These are phyloP conservation scores for Lithophane semibrunnea DNA, from an alignment of 2,888 invertebrate genomes.

Conservation along the genomic window DNA sequence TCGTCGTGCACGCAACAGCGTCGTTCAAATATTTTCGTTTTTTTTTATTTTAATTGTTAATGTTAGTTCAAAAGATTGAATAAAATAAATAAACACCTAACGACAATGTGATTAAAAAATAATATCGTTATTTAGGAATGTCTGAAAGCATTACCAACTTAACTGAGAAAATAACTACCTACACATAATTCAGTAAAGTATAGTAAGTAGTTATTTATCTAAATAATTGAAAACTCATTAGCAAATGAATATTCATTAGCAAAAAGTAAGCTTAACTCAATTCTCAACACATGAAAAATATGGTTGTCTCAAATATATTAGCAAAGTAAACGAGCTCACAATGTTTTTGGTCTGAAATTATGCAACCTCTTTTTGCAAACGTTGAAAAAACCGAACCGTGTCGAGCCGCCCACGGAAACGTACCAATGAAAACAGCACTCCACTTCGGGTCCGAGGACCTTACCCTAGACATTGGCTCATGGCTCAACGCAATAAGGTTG, in stretches of 20 bases:
- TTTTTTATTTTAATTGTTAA: not conserved
- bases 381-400: slow-evolving; percentile 77
- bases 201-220: not conserved
- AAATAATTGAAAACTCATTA: not conserved
- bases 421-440: slow-evolving; percentile 77
- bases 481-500: slow-evolving; percentile 82
- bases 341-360: slow-evolving; percentile 70
- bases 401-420: slow-evolving; percentile 78
- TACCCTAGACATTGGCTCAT: slow-evolving; percentile 87
- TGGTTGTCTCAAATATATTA: slow-evolving; percentile 42
- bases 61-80: not conserved
- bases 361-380: slow-evolving; percentile 77
- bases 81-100: not conserved
- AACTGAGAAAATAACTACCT: slow-evolving; percentile 3
- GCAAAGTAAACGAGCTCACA: slow-evolving; percentile 54
- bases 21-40: not conserved
- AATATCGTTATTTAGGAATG: too few species aligned
- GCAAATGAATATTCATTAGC: slow-evolving; percentile 23
- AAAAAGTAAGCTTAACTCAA: slow-evolving; percentile 32
- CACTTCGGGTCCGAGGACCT: slow-evolving; percentile 83
- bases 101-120: not conserved
- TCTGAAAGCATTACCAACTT: not conserved
- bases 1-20: slow-evolving; percentile 31
- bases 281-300: slow-evolving; percentile 23
- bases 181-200: not conserved